Percentiles rank a stretch among this genome's conserved stretches.
Evolutionary conservation across 2,113 vertebrate genomes (phyloP).

Genomic region (Eretmochelys imbricata): DNA sequence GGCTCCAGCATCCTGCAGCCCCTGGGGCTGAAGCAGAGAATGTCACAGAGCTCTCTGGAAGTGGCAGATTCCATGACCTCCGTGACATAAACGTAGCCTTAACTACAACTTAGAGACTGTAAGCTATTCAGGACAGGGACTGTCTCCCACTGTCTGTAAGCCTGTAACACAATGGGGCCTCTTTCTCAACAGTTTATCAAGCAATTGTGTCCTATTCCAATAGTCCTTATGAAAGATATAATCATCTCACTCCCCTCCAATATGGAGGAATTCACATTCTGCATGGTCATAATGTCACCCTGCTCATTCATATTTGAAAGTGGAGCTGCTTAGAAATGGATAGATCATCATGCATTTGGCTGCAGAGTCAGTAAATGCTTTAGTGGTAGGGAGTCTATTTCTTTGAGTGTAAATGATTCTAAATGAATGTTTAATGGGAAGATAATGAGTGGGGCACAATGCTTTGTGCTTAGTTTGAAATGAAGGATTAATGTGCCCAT

Average conservation of each 20-base stretch:
- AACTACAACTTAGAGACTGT: no score
- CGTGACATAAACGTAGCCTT: no score
- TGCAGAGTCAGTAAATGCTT: neutral
- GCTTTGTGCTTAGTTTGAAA: neutral
- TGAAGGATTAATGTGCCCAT: neutral
- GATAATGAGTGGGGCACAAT: neutral
- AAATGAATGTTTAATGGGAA: neutral
- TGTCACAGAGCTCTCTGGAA: no score
- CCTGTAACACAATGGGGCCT: neutral
- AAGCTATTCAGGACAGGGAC: no score
- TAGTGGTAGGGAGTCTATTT: neutral
- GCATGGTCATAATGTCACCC: neutral
- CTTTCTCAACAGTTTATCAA: neutral
- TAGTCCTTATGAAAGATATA: neutral
- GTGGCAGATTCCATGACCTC: no score
- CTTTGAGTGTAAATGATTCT: neutral
- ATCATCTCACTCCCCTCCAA: neutral
- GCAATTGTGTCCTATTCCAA: neutral
- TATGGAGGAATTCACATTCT: neutral
- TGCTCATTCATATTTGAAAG: neutral
- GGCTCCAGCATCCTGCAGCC: no score
- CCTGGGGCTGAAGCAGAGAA: no score
- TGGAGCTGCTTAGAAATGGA: neutral
- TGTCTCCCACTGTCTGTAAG: neutral
- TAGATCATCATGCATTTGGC: neutral